phyloP scores from a whole-genome alignment of 2,797 vertebrate species.

The Mormyrus hasselquistii region DNA sequence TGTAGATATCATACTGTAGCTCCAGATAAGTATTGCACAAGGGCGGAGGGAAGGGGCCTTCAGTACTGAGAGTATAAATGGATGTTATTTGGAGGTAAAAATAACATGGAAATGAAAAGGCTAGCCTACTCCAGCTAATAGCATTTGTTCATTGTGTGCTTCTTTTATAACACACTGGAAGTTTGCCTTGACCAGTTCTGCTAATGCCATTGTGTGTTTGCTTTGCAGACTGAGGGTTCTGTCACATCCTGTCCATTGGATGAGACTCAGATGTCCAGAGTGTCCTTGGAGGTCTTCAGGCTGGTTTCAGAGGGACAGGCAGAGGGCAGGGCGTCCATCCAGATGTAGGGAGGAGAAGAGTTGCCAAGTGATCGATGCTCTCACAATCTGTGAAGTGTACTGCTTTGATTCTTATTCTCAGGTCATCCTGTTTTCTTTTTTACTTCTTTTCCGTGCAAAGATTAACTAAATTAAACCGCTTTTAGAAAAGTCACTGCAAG shows the following conservation, averaged over 20 bases:
- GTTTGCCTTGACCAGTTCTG: background rate
- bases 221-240: conserved; percentile 52
- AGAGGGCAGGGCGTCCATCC: conserved; percentile 22
- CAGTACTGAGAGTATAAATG: background rate
- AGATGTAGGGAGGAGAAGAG: conserved; percentile 65
- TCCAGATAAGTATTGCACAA: background rate
- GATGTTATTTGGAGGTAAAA: background rate
- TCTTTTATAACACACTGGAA: background rate
- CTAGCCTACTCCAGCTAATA: background rate
- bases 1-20: background rate
- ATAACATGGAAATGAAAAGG: background rate
- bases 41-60: background rate
- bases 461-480: conserved; percentile 54
- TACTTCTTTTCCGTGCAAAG: conserved; percentile 58
- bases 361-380: conserved; percentile 48
- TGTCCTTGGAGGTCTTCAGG: conserved; percentile 71
- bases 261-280: conserved; percentile 69
- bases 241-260: conserved; percentile 46
- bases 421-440: conserved; percentile 70
- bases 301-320: conserved; percentile 61
- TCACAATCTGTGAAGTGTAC: conserved; percentile 47
- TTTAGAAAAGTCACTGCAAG: conserved; percentile 38
- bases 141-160: background rate
- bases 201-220: conserved; percentile 2
- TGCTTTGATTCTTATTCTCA: conserved; percentile 75